Evolutionary conservation across 2,888 invertebrate species (phyloP).

Genomic region (Troides aeacus): DNA sequence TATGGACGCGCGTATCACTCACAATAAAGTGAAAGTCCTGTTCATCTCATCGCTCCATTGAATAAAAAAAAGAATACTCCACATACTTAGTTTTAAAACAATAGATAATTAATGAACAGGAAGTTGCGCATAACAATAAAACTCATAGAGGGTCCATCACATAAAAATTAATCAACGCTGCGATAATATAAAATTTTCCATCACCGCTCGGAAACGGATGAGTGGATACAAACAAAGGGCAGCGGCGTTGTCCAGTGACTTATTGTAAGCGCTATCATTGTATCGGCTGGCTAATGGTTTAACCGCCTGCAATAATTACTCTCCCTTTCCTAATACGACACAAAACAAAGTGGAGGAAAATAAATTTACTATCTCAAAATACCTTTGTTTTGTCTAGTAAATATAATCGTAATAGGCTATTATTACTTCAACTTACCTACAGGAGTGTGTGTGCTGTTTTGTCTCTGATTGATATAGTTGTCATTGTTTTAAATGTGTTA

Average conservation of each 20-base stretch:
- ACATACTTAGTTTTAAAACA: background rate
- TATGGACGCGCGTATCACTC: no score
- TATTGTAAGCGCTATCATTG: conserved; percentile 24
- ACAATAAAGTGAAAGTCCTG: no score
- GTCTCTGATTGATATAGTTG: no score
- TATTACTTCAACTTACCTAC: no score
- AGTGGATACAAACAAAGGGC: conserved; percentile 23
- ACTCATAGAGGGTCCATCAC: background rate
- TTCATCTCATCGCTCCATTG: background rate
- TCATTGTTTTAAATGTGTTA: no score
- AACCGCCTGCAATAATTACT: conserved; percentile 22
- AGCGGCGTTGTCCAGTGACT: conserved; percentile 2
- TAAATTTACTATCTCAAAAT: background rate
- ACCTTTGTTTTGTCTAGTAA: background rate
- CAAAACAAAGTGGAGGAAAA: background rate
- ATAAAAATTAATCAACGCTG: background rate
- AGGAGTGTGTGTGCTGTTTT: no score
- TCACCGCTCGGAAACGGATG: conserved; percentile 16
- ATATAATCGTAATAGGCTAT: no score
- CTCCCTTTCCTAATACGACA: conserved; percentile 13
- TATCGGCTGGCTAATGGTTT: conserved; percentile 27
- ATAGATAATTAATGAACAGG: conserved; percentile 1
- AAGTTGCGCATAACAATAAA: background rate
- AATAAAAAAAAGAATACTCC: background rate
- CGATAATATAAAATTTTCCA: background rate